phyloP scores from a whole-genome alignment of 2,888 invertebrate genomes.

The Coelogynopora nodosa region DNA sequence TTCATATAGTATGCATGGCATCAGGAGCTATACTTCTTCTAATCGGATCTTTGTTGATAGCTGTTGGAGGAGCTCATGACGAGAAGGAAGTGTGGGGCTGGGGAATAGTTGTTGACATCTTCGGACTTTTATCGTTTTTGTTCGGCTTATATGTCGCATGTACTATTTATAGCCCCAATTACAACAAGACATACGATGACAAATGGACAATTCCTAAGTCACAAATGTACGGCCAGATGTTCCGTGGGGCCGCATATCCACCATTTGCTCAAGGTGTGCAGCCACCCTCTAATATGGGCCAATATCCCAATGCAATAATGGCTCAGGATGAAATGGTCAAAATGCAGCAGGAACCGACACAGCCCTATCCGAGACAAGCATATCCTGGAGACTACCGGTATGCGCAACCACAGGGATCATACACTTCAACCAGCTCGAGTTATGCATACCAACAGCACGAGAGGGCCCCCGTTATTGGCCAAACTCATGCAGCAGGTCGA shows the following conservation, averaged over 20 bases:
- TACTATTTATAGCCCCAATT: neutral
- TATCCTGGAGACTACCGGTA: neutral
- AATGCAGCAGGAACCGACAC: neutral
- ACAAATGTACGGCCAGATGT: constrained; percentile 1
- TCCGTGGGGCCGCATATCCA: neutral
- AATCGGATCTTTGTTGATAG: neutral
- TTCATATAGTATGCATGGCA: neutral
- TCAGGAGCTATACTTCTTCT: neutral
- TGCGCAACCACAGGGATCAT: neutral
- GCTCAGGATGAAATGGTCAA: neutral
- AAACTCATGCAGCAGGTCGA: neutral
- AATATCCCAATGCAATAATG: neutral
- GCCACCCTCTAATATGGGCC: neutral
- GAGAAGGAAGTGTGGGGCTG: neutral
- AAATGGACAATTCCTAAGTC: neutral
- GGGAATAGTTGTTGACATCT: neutral
- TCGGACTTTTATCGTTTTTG: neutral
- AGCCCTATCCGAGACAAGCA: neutral
- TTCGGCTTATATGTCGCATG: neutral
- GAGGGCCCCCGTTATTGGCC: neutral
- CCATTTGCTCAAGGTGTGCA: neutral
- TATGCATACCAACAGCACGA: neutral
- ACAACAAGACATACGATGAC: neutral
- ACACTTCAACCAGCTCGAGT: neutral
- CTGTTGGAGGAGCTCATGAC: neutral